phyloP scores from a whole-genome alignment of 2,888 invertebrate genomes.

The Oligia latruncula region DNA sequence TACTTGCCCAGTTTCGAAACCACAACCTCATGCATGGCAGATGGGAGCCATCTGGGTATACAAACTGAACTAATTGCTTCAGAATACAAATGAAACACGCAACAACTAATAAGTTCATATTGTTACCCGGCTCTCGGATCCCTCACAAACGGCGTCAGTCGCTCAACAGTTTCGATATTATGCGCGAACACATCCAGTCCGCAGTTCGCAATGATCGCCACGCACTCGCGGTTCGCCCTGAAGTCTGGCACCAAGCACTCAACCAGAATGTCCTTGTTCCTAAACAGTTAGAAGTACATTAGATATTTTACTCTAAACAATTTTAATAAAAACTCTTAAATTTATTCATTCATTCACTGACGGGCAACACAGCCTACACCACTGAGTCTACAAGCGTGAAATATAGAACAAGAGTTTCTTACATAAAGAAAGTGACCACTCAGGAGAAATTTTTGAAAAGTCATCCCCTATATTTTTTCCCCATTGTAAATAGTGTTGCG shows the following conservation, averaged over 20 bases:
- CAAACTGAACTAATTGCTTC: background rate
- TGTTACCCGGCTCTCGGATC: constrained; percentile 97
- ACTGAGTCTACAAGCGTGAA: background rate
- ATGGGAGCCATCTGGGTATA: background rate
- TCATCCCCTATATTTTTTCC: background rate
- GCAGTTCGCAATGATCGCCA: constrained; percentile 93
- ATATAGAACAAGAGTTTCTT: background rate
- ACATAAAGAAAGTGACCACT: background rate
- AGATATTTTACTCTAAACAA: background rate
- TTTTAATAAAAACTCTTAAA: too few relatives aligned
- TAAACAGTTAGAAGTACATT: background rate
- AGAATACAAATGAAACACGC: background rate
- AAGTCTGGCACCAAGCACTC: constrained; percentile 99
- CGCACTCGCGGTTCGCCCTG: constrained; percentile 93
- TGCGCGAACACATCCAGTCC: constrained; percentile 99
- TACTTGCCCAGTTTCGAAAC: background rate
- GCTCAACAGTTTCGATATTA: constrained; percentile 99
- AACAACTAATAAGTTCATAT: background rate
- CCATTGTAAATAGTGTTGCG: background rate
- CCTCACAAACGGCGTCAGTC: constrained; percentile 96
- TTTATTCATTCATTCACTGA: too few relatives aligned
- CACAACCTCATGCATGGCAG: background rate
- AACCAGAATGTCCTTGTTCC: constrained; percentile 96
- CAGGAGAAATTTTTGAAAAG: background rate
- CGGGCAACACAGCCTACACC: too few relatives aligned